Evolutionary conservation across 2,888 invertebrate genomes (phyloP).

Genomic region (Drosophila merina): DNA sequence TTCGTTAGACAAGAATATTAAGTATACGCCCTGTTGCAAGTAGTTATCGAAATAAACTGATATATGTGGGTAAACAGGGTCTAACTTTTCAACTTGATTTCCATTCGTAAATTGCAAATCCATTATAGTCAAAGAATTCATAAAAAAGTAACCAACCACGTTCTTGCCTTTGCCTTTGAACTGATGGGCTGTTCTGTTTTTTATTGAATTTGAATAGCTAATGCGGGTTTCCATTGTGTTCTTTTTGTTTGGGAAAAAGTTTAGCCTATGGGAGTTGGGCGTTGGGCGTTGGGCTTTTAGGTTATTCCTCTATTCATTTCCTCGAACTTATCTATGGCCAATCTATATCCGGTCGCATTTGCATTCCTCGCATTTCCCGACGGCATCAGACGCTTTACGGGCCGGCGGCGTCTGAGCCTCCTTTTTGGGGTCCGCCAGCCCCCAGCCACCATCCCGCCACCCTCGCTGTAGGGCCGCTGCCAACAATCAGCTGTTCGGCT

Average conservation of each 20-base stretch:
- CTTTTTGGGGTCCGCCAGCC: not conserved
- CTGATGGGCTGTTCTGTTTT: constrained; percentile 6
- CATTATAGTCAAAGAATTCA: not conserved
- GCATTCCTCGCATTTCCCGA: constrained; percentile 37
- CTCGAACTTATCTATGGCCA: constrained; percentile 29
- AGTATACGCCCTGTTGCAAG: not conserved
- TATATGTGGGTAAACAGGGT: not conserved
- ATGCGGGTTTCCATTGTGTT: constrained; percentile 3
- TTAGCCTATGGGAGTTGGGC: not conserved
- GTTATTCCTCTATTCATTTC: constrained; percentile 28
- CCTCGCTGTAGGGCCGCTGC: not conserved
- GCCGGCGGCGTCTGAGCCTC: constrained; percentile 24
- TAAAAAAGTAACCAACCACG: not conserved
- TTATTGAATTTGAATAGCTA: constrained; percentile 27
- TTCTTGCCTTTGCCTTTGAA: not conserved
- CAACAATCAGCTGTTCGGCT: constrained; percentile 67
- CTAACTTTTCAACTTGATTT: not conserved
- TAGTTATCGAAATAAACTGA: not conserved
- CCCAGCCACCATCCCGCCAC: not conserved
- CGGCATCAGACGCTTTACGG: constrained; percentile 34
- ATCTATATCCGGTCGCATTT: constrained; percentile 37
- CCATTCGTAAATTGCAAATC: constrained; percentile 2
- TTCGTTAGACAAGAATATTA: not conserved
- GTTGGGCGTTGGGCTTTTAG: constrained; percentile 1
- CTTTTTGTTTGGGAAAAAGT: constrained; percentile 9